A percentile compares a stretch with the other conserved stretches of the same genome.
Conservation (phyloP, 2,113 vertebrate species). For the Sturnira hondurensis region DNA sequence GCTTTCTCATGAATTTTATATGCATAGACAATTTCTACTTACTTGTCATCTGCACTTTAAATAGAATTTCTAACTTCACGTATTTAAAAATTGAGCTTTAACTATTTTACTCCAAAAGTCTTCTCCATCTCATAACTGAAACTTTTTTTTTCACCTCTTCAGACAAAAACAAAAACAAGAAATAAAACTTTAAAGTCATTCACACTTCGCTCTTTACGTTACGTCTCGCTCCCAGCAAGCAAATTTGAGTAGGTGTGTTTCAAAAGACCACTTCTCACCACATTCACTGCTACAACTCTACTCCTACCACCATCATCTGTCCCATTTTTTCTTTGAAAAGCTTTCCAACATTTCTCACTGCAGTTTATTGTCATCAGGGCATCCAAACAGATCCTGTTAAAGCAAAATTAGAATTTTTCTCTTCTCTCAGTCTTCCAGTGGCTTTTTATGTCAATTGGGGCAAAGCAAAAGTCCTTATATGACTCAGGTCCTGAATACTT, state of each 20-base stretch:
- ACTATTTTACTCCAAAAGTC: neutral
- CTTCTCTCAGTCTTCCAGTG: neutral
- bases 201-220: neutral
- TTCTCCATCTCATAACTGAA: neutral
- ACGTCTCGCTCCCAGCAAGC: neutral
- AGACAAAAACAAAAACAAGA: neutral
- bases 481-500: neutral
- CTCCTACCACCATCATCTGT: neutral
- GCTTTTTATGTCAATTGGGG: neutral
- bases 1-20: neutral
- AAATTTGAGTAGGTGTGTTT: neutral
- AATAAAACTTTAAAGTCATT: neutral
- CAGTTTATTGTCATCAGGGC: neutral
- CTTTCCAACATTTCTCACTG: neutral
- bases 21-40: neutral
- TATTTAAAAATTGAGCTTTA: neutral
- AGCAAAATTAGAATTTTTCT: neutral
- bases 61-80: neutral
- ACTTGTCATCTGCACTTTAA: neutral
- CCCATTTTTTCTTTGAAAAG: neutral
- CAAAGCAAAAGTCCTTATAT: neutral
- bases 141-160: neutral
- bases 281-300: neutral
- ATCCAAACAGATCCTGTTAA: neutral
- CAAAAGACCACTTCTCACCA: neutral